Conservation (phyloP, 2,888 invertebrate species). For the Iselma pallidipennis region DNA sequence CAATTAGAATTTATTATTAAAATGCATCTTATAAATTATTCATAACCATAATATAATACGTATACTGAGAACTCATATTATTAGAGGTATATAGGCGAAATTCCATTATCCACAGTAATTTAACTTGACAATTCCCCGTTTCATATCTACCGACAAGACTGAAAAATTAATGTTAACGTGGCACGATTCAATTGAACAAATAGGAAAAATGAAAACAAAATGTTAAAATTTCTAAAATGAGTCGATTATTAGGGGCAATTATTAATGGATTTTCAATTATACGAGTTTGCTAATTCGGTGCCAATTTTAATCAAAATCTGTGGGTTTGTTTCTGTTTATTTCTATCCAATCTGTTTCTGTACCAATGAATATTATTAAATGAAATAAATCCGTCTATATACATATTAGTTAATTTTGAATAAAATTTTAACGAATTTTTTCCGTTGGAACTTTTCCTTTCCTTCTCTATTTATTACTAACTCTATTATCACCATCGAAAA, state of each 20-base stretch:
- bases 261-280: no score
- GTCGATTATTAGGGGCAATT: no score
- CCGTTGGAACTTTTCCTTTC: neutral
- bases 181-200: conserved; percentile 19
- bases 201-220: conserved; percentile 5
- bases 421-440: no score
- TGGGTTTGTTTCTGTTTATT: no score
- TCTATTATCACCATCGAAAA: conserved; percentile 18
- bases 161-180: conserved; percentile 21
- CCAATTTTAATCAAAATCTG: no score
- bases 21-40: conserved; percentile 11
- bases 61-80: neutral
- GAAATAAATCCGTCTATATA: no score
- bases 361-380: no score
- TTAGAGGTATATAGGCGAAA: conserved; percentile 8
- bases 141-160: conserved; percentile 12
- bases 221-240: no score
- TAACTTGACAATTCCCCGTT: conserved; percentile 9
- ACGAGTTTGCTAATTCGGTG: no score
- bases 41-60: no score
- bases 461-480: neutral
- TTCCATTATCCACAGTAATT: conserved; percentile 1
- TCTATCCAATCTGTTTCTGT: no score
- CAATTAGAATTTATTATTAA: conserved; percentile 20
- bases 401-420: no score